phyloP scores from a whole-genome alignment of 2,888 invertebrate species.

The Caenorhabditis wallacei region DNA sequence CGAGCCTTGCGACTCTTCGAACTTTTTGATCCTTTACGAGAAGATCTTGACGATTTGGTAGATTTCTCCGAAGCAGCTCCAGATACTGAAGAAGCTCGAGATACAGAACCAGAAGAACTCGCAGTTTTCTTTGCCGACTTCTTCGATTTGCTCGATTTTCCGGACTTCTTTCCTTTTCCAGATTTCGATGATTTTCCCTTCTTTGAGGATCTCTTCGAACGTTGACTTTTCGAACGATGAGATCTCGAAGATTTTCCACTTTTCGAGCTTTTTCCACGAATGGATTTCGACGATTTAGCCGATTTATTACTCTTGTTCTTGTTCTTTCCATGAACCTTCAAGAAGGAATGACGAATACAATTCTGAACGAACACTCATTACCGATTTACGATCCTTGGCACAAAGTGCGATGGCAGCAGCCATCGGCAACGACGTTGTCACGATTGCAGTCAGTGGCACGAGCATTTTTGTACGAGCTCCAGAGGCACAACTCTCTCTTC shows the following conservation, averaged over 20 bases:
- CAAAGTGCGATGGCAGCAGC: constrained; percentile 56
- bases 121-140: constrained; percentile 30
- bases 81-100: constrained; percentile 10
- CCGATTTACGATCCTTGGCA: constrained; percentile 56
- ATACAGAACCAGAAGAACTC: not conserved
- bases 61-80: constrained; percentile 20
- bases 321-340: constrained; percentile 38
- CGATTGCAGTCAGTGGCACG: constrained; percentile 56
- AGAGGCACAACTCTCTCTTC: constrained; percentile 43
- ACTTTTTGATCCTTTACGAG: constrained; percentile 6
- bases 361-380: not conserved
- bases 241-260: constrained; percentile 35
- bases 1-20: constrained; percentile 38
- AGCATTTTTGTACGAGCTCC: constrained; percentile 48
- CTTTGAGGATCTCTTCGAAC: constrained; percentile 42
- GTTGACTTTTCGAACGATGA: constrained; percentile 20
- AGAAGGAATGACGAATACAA: not conserved
- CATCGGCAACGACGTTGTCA: constrained; percentile 55
- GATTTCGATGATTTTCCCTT: constrained; percentile 22
- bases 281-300: constrained; percentile 40
- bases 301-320: constrained; percentile 50
- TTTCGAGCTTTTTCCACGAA: constrained; percentile 20
- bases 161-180: constrained; percentile 28
- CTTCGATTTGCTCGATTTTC: constrained; percentile 44
- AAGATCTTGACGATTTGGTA: constrained; percentile 10